phyloP scores from a whole-genome alignment of 2,888 invertebrate genomes.

The Callyntrura guangdongensis region DNA sequence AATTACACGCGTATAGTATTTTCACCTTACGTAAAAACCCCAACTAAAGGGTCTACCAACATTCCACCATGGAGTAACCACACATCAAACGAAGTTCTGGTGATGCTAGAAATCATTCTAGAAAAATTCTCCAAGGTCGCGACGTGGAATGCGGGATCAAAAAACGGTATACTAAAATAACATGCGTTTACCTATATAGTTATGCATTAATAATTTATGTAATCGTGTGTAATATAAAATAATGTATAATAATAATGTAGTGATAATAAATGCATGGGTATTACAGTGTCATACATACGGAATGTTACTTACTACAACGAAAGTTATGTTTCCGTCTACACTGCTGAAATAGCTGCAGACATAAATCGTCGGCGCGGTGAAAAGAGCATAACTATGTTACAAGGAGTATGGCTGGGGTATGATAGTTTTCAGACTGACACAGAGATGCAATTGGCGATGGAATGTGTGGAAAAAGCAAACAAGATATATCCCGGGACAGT shows the following conservation, averaged over 20 bases:
- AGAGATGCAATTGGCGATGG: background rate
- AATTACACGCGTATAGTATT: constrained; percentile 1
- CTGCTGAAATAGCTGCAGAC: constrained; percentile 13
- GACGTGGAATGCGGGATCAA: background rate
- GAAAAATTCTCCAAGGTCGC: constrained; percentile 4
- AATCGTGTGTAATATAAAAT: no score
- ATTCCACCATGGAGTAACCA: background rate
- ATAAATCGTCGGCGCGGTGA: no score
- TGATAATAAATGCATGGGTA: no score
- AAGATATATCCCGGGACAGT: constrained; percentile 28
- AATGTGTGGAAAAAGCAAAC: constrained; percentile 13
- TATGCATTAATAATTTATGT: background rate
- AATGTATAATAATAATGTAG: no score
- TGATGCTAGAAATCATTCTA: background rate
- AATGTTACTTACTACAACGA: background rate
- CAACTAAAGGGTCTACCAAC: background rate
- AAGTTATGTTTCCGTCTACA: background rate
- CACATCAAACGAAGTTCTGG: background rate
- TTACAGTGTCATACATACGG: no score
- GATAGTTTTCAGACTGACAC: background rate
- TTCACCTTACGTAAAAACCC: background rate
- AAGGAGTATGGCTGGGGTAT: no score
- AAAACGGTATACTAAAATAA: background rate
- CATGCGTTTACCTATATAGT: background rate
- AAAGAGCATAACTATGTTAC: no score